Percentiles rank a stretch among this genome's conserved stretches.
Conservation (phyloP, 2,113 vertebrate genomes). For the Carlito syrichta region DNA sequence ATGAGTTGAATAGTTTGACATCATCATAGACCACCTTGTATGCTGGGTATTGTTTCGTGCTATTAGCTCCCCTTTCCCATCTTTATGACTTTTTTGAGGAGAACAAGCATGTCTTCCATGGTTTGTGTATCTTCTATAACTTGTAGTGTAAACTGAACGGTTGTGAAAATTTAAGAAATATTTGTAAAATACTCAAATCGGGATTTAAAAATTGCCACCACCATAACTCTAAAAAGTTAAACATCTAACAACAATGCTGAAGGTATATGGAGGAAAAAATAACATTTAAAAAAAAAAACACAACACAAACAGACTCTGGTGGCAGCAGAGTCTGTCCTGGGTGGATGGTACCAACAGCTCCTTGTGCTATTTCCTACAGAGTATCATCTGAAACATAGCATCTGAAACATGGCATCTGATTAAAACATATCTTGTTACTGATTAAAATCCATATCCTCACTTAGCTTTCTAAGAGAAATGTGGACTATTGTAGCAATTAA, state of each 20-base stretch:
- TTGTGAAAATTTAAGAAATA: slow-evolving; percentile 29
- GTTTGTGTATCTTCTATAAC: not conserved
- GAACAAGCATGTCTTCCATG: not conserved
- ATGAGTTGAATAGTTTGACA: not conserved
- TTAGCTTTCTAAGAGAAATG: not conserved
- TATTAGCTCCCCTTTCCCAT: not conserved
- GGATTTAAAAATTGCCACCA: not conserved
- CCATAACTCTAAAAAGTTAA: not conserved
- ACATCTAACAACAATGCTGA: not conserved
- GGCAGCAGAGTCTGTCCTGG: not conserved
- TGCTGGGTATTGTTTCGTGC: not conserved
- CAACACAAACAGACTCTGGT: not conserved
- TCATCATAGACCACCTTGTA: not conserved
- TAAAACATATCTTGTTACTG: not conserved
- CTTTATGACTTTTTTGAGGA: not conserved
- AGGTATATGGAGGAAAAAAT: not conserved
- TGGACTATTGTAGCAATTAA: not conserved
- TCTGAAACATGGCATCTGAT: not conserved
- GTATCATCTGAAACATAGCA: not conserved
- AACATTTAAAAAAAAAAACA: not conserved
- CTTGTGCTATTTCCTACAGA: not conserved
- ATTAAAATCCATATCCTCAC: not conserved
- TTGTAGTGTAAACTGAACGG: not conserved
- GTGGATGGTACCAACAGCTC: not conserved
- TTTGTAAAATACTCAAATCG: not conserved